Conservation (phyloP, 1,140 invertebrate genomes). For the Trissolcus basalis region DNA sequence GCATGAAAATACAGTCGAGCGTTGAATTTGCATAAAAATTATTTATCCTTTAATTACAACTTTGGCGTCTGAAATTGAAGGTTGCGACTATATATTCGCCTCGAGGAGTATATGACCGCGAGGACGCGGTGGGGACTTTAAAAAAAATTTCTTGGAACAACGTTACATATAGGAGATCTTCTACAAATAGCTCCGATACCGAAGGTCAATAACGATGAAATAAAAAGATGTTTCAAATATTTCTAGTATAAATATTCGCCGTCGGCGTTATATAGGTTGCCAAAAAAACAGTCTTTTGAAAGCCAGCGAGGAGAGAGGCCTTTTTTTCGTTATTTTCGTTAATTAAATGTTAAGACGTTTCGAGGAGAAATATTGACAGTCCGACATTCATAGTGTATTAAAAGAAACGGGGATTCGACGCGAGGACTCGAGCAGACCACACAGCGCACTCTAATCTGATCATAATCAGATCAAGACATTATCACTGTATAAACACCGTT, state of each 20-base stretch:
- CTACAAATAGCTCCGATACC: slow-evolving; percentile 51
- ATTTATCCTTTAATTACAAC: slow-evolving; percentile 38
- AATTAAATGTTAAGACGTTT: slow-evolving; percentile 38
- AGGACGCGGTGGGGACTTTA: slow-evolving; percentile 19
- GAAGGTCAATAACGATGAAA: slow-evolving; percentile 48
- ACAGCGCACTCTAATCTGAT: slow-evolving; percentile 35
- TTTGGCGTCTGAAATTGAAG: slow-evolving; percentile 31
- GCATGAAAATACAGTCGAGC: no score
- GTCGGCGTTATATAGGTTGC: slow-evolving; percentile 15
- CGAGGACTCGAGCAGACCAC: slow-evolving; percentile 12
- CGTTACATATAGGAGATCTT: slow-evolving; percentile 54
- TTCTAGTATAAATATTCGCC: slow-evolving; percentile 47
- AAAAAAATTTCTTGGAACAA: slow-evolving; percentile 45
- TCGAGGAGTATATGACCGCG: slow-evolving; percentile 36
- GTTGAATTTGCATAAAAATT: slow-evolving; percentile 14
- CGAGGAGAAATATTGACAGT: slow-evolving; percentile 31
- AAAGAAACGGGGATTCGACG: neutral
- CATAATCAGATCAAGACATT: slow-evolving; percentile 49
- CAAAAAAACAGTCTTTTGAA: slow-evolving; percentile 35
- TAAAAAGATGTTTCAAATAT: slow-evolving; percentile 54
- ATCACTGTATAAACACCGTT: slow-evolving; percentile 34
- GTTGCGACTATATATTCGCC: slow-evolving; percentile 44
- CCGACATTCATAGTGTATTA: neutral
- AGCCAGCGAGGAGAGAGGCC: slow-evolving; percentile 10
- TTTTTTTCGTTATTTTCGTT: slow-evolving; percentile 40